phyloP scores from a whole-genome alignment of 2,797 vertebrate species.

The Sarcoramphus papa region DNA sequence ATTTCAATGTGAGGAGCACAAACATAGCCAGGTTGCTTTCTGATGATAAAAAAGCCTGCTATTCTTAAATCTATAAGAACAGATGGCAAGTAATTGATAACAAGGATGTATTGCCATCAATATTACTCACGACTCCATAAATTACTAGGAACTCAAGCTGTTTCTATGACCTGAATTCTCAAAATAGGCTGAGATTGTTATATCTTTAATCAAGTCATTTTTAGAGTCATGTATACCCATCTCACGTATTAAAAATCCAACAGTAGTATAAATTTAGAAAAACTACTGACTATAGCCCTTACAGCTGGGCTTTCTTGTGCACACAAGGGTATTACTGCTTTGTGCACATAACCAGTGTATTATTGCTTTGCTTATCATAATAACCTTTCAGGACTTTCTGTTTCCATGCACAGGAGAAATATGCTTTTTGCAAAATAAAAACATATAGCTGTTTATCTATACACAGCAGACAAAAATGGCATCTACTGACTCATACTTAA shows the following conservation, averaged over 20 bases:
- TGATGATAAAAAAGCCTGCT: background rate
- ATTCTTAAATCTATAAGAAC: background rate
- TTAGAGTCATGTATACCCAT: background rate
- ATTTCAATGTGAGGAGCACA: background rate
- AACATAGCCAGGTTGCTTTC: background rate
- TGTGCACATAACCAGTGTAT: background rate
- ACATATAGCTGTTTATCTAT: background rate
- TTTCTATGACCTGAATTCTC: background rate
- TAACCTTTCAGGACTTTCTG: background rate
- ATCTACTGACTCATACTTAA: background rate
- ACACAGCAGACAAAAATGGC: background rate
- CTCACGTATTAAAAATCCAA: background rate
- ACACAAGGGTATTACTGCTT: background rate
- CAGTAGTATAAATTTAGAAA: background rate
- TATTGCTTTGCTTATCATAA: background rate
- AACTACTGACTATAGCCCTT: background rate
- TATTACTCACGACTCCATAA: slow-evolving; percentile 44
- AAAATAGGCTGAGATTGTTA: background rate
- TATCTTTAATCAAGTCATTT: background rate
- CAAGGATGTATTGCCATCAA: slow-evolving; percentile 28
- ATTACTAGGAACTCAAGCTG: slow-evolving; percentile 53
- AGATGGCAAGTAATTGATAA: slow-evolving; percentile 57
- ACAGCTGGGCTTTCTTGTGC: background rate
- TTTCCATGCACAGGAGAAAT: background rate
- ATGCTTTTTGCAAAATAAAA: background rate